A percentile compares a stretch with the other conserved stretches of the same genome.
Evolutionary conservation across 2,888 invertebrate species (phyloP).

Genomic region (Ernsta delagoae): DNA sequence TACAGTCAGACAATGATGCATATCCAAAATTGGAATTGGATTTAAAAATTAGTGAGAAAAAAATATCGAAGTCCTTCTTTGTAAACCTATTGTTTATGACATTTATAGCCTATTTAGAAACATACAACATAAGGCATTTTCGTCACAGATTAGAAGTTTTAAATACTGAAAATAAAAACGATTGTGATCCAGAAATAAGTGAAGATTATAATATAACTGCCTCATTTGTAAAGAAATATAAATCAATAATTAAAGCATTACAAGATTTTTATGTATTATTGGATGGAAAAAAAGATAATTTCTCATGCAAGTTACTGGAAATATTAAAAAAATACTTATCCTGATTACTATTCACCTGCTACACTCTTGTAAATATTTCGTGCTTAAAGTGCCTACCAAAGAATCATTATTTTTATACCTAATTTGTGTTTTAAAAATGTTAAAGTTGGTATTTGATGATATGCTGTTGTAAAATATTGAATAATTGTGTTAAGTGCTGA

Average conservation of each 20-base stretch:
- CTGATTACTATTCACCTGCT: too few species aligned
- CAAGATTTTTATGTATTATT: not conserved
- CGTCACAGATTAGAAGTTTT: constrained; percentile 60
- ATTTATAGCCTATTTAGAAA: constrained; percentile 67
- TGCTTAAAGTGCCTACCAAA: too few species aligned
- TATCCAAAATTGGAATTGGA: constrained; percentile 50
- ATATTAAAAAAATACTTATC: constrained; percentile 1
- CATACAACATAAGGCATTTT: constrained; percentile 61
- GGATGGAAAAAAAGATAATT: constrained; percentile 1
- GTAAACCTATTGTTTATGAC: constrained; percentile 61
- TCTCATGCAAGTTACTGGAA: not conserved
- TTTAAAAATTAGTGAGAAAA: not conserved
- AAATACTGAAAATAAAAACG: constrained; percentile 52
- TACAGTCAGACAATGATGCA: too few species aligned
- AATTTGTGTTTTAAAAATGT: too few species aligned
- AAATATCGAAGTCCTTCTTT: not conserved
- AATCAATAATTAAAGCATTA: not conserved
- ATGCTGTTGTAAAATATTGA: too few species aligned
- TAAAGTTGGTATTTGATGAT: too few species aligned
- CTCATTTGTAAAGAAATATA: not conserved
- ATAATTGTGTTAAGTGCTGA: too few species aligned
- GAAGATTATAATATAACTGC: not conserved
- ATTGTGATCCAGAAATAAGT: constrained; percentile 22
- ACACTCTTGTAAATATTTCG: too few species aligned
- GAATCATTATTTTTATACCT: not conserved